Base-by-base conservation (phyloP, 1,140 invertebrate species). In the Solenopsis invicta region DNA sequence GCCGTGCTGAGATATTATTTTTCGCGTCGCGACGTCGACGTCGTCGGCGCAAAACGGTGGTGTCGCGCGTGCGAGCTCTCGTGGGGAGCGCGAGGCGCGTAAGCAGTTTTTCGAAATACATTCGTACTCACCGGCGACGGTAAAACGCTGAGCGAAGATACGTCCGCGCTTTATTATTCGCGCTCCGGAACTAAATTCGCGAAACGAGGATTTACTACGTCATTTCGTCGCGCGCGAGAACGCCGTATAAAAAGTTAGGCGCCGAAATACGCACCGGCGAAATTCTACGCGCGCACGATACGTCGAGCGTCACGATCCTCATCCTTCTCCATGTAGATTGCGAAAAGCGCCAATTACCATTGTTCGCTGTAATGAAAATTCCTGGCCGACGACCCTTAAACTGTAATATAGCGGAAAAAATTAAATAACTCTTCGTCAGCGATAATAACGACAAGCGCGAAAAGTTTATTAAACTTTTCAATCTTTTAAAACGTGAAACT, bases 151-250 rank as follows among this genome's bases (percentile, higher is more conserved):
- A 80, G 67, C 61, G 88, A 74, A 88, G 85, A 80, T 75, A 74
- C 87, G 75, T 86, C 74, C 87, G 52, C 75, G 76, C 75, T 86
- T 89, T 89, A 87, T 89, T 89, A 89, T 87, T 86, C 71, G 76
- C 48, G 85, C 85, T 62, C 54, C 48, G 62, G 61, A 77, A 86
- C 76, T 89, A 87, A 87, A 89, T 89, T 89, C 88, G 59, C 75
- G 84, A 72, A 89, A 89, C 88, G 64, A 89, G 84, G 86, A 89
- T 89, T 89, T 89, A 89, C 88, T 82, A 69, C 77, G 85, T 74
- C 88, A 76, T 89, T 89, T 77, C 88, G 52, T 66, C 56, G 75
- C 87, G 45, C 34, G 37, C 67, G 69, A 75, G 10, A 84, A 61
- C 45, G 69, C 76, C n/a, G 72, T 74, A 54, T 87, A 89, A 89